Evolutionary conservation across 2,113 vertebrate species (phyloP), one percentile per base, ranked within the genome.

Genomic region (Pseudorectes ferrugineus): DNA sequence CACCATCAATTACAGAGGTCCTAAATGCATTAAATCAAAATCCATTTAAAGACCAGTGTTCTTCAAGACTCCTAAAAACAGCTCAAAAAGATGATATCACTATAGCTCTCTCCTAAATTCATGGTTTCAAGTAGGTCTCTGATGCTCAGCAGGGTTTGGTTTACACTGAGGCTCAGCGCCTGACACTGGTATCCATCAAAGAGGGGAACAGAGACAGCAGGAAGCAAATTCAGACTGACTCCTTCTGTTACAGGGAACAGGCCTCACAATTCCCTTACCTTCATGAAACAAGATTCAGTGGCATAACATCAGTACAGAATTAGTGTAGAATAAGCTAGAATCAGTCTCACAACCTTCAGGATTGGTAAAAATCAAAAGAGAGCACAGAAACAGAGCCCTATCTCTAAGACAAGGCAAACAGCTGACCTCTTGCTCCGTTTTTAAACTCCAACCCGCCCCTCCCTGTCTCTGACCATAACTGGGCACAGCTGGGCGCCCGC

Each of bases 401-500:
- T 26, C 46, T 28, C n/a, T 28, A 57, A 77, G 20, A 36, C 65
- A 87, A 77, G 36, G 2, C 8, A 31, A 92, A 35, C 25, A 57
- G 10, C 43, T 82, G 51, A 71, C 78, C 88, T 83, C 68, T 73
- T 82, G 87, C 85, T 79, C 75, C 0, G 3, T 58, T 77, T 81
- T 85, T 89, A 72, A 92, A 71, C 88, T 82, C 81, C 78, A 48
- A 25, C 49, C 79, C 12, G 3, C 2, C 35, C 72, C 77, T 67
- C 2, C 55, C 62, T 6, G 11, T 22, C 79, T 51, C 81, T 86
- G 89, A 67, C 92, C 87, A 79, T 92, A 97, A 93, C 86, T 92
- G 93, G 93, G 75, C 93, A 90, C 91, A 93, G 96, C 93, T 94
- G 95, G 75, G 65, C 3, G 21, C 66, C 62, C 6, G 7, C 62